Evolutionary conservation across 1,140 invertebrate genomes (phyloP).

Genomic region (Zaprionus inermis): DNA sequence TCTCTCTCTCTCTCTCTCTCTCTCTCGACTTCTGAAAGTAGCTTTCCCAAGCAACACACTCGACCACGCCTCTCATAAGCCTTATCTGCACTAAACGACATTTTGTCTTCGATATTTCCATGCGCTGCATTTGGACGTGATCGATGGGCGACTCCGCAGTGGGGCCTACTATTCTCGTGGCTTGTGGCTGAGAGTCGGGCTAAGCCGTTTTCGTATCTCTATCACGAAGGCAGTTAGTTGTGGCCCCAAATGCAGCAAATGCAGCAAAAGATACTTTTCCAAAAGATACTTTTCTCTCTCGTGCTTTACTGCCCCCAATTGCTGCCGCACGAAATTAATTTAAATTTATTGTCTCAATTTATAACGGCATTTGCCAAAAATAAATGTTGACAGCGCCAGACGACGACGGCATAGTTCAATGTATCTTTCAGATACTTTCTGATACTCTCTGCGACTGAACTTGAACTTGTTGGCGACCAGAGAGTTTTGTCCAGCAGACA

Average conservation of each 20-base stretch:
- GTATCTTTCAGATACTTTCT: slow-evolving; percentile 62
- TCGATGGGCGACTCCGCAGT: not conserved
- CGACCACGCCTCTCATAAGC: not conserved
- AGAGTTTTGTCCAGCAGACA: slow-evolving; percentile 45
- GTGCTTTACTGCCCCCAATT: slow-evolving; percentile 11
- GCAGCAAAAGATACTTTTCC: not conserved
- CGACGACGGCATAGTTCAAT: slow-evolving; percentile 38
- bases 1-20: no score
- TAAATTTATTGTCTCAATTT: slow-evolving; percentile 80
- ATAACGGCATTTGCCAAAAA: slow-evolving; percentile 75
- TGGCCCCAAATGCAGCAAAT: not conserved
- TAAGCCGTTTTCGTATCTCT: slow-evolving; percentile 1
- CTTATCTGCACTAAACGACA: slow-evolving; percentile 2
- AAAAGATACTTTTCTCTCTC: not conserved
- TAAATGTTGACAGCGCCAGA: slow-evolving; percentile 59
- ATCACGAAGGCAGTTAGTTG: slow-evolving; percentile 6
- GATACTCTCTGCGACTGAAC: slow-evolving; percentile 54
- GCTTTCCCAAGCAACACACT: not conserved
- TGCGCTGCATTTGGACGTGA: not conserved
- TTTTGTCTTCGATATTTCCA: slow-evolving; percentile 9
- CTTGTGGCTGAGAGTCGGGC: not conserved
- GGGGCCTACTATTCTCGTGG: not conserved
- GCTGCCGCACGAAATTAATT: slow-evolving; percentile 63
- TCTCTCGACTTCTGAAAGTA: no score
- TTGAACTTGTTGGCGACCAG: slow-evolving; percentile 57